Evolutionary conservation across 2,797 vertebrate genomes (phyloP).

Genomic region (Toxotes lorentzi): DNA sequence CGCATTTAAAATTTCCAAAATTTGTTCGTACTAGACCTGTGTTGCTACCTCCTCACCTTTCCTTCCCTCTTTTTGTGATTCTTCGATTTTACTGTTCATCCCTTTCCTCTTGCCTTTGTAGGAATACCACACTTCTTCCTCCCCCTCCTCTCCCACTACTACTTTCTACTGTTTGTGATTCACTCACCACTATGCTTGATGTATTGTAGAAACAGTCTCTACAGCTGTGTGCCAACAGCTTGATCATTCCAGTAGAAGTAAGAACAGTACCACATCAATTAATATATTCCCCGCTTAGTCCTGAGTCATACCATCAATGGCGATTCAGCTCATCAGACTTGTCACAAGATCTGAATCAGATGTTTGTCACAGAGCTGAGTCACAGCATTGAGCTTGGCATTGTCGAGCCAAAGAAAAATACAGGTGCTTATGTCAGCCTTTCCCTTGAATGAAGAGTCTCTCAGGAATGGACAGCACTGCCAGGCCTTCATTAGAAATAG

Average conservation of each 20-base stretch:
- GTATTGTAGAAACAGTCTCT: constrained; percentile 19
- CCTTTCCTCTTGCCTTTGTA: constrained; percentile 35
- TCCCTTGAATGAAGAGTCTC: constrained; percentile 24
- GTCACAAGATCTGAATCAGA: constrained; percentile 69
- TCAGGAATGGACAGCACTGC: background rate
- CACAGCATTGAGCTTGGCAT: constrained; percentile 47
- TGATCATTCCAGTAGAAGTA: constrained; percentile 38
- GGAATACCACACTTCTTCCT: constrained; percentile 44
- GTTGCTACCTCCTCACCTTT: constrained; percentile 35
- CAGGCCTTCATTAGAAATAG: too few species aligned
- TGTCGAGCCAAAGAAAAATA: constrained; percentile 47
- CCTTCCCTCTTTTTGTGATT: constrained; percentile 23
- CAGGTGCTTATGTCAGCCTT: constrained; percentile 59
- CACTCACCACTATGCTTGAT: constrained; percentile 37
- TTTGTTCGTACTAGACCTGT: constrained; percentile 1
- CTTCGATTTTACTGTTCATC: constrained; percentile 19
- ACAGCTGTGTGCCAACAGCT: constrained; percentile 19
- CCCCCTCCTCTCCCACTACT: constrained; percentile 4
- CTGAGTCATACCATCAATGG: constrained; percentile 65
- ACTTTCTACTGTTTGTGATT: constrained; percentile 52
- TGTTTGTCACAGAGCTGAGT: constrained; percentile 67
- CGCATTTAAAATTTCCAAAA: constrained; percentile 39
- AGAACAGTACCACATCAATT: constrained; percentile 24
- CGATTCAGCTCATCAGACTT: constrained; percentile 40
- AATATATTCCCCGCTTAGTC: constrained; percentile 23